These are phyloP conservation scores for Salmo trutta DNA, from an alignment of 2,797 vertebrate species.

Conservation along the genomic window DNA sequence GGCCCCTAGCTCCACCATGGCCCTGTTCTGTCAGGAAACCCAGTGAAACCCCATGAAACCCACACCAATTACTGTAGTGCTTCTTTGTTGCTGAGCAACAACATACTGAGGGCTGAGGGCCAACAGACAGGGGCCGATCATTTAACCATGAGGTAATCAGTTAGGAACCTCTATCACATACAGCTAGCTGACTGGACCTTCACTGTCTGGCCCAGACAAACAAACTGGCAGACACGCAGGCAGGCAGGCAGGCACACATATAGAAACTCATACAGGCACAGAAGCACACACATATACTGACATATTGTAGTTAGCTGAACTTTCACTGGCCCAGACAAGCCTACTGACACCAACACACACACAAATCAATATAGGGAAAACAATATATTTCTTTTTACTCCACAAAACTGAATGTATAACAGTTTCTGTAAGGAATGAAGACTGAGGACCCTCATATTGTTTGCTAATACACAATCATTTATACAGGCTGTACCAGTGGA, in stretches of 20 bases:
- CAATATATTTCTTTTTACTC: not conserved
- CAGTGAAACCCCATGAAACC: conserved; percentile 46
- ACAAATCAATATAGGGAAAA: too few relatives aligned
- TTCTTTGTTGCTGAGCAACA: not conserved
- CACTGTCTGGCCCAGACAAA: conserved; percentile 12
- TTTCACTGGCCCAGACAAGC: too few relatives aligned
- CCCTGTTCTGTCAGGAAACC: conserved; percentile 74
- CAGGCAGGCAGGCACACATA: conserved; percentile 7
- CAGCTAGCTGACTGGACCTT: conserved; percentile 29
- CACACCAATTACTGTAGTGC: conserved; percentile 66
- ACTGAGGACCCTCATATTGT: not conserved
- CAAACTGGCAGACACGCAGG: not conserved
- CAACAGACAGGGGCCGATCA: conserved; percentile 60
- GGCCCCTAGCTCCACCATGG: conserved; percentile 59
- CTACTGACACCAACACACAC: too few relatives aligned
- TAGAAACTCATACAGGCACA: not conserved
- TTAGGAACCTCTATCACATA: conserved; percentile 49
- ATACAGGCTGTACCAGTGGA: not conserved
- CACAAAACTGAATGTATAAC: not conserved
- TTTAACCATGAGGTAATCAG: conserved; percentile 66
- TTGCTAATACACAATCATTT: not conserved
- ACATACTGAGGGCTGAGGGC: conserved; percentile 43
- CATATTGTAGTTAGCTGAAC: too few relatives aligned
- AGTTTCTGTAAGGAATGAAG: not conserved
- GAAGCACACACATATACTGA: conserved; percentile 4